These are phyloP conservation scores for Hyles vespertilio DNA, from an alignment of 1,140 invertebrate genomes.

Conservation along the genomic window DNA sequence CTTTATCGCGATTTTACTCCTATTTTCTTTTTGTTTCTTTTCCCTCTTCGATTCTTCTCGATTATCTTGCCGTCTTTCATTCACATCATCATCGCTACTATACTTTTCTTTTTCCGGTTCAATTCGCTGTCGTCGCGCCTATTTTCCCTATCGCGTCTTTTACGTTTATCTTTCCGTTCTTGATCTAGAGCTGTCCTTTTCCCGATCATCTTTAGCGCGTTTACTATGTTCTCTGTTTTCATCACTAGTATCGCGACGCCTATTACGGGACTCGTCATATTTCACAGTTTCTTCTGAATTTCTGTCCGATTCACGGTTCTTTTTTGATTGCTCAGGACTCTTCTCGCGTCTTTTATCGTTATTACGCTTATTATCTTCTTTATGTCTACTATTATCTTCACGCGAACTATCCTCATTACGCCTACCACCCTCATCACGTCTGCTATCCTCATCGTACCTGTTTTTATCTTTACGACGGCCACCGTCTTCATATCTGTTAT, in stretches of 20 bases:
- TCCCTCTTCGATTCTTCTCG: conserved; percentile 7
- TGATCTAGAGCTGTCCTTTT: conserved; percentile 2
- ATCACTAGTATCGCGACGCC: no score
- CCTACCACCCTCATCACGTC: neutral
- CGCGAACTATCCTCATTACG: conserved; percentile 6
- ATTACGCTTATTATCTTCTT: neutral
- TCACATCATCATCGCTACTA: conserved; percentile 9
- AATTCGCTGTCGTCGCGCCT: conserved; percentile 3
- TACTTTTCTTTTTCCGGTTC: conserved; percentile 8
- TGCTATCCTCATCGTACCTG: neutral
- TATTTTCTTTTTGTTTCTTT: conserved; percentile 7
- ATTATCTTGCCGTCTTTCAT: neutral
- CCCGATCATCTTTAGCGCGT: conserved; percentile 12
- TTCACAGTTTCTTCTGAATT: no score
- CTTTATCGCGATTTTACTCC: neutral
- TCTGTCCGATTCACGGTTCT: no score
- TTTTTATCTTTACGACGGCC: neutral
- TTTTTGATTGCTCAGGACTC: no score
- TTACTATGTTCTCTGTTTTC: conserved; percentile 9
- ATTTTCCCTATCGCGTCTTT: conserved; percentile 9
- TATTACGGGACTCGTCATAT: no score
- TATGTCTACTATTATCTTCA: conserved; percentile 8
- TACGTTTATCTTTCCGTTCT: conserved; percentile 4
- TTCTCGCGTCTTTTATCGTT: conserved; percentile 1
- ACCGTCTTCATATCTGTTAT: no score